Evolutionary conservation across 2,113 vertebrate species (phyloP).

Genomic region (Raja brachyura): DNA sequence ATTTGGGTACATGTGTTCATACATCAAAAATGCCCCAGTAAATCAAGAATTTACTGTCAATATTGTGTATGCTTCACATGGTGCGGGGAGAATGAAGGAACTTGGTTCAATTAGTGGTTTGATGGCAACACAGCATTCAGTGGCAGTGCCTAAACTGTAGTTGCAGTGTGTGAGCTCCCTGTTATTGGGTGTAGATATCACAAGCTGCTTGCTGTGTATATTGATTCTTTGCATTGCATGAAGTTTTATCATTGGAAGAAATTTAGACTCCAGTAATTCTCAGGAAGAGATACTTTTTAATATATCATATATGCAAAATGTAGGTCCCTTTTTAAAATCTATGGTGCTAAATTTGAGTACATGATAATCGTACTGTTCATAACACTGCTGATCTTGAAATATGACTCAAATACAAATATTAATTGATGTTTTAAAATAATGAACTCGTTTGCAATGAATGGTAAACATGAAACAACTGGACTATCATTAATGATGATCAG

Average conservation of each 20-base stretch:
- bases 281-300: neutral
- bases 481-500: too few species aligned
- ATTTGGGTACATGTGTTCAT: neutral
- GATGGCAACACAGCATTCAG: too few species aligned
- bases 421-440: too few species aligned
- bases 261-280: neutral
- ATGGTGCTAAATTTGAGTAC: constrained; percentile 12
- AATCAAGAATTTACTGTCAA: neutral
- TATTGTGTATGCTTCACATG: neutral
- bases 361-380: too few species aligned
- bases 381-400: too few species aligned
- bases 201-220: neutral
- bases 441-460: too few species aligned
- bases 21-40: neutral
- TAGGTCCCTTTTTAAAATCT: neutral
- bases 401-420: too few species aligned
- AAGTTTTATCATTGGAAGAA: neutral
- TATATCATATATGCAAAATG: neutral
- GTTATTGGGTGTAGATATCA: neutral
- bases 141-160: neutral
- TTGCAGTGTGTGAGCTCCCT: neutral
- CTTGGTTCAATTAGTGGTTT: neutral
- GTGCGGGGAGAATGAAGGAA: neutral
- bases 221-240: neutral
- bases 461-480: too few species aligned